Evolutionary conservation across 2,113 vertebrate species (phyloP).

Genomic region (Irena cyanogastra): DNA sequence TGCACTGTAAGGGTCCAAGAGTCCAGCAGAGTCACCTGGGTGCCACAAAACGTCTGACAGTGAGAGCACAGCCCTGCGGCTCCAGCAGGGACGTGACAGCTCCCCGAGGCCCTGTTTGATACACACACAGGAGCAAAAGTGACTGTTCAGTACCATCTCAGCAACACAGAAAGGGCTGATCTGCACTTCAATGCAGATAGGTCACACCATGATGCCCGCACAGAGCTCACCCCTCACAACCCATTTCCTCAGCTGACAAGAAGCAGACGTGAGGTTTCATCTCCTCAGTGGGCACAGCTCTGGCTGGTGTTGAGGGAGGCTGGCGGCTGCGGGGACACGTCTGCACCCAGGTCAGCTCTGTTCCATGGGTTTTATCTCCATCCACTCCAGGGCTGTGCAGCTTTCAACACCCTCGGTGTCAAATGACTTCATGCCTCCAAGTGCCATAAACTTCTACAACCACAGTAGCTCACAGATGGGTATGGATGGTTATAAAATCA

Average conservation of each 20-base stretch:
- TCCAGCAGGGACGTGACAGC: not conserved
- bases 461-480: not conserved
- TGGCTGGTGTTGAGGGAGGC: not conserved
- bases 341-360: not conserved
- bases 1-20: accelerated
- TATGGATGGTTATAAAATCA: slow-evolving; percentile 39
- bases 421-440: not conserved
- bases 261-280: not conserved
- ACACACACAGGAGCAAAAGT: not conserved
- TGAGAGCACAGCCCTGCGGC: not conserved
- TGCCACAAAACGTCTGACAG: accelerated
- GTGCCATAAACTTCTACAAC: not conserved
- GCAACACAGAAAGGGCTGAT: not conserved
- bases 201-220: not conserved
- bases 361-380: not conserved
- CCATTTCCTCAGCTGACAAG: not conserved
- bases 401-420: not conserved
- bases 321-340: accelerated
- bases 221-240: not conserved
- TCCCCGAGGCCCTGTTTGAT: not conserved
- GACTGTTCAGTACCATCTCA: not conserved
- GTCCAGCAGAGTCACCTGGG: not conserved
- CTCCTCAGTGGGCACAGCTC: accelerated
- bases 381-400: not conserved
- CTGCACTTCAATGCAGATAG: not conserved